Evolutionary conservation across 2,888 invertebrate species (phyloP).

Genomic region (Augochlorella aurata): DNA sequence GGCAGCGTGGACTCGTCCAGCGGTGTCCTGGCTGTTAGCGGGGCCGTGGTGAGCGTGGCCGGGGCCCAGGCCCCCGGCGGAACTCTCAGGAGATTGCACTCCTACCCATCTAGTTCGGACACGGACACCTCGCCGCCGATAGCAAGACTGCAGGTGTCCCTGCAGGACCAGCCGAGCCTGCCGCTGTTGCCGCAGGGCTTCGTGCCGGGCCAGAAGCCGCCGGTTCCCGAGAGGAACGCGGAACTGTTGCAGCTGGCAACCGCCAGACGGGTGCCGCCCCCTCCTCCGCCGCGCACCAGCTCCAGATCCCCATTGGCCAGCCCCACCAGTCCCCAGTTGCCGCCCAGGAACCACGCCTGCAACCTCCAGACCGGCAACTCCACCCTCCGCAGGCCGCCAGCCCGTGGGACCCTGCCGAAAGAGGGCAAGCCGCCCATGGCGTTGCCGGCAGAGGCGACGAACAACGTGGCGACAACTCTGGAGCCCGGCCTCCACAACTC

Average conservation of each 20-base stretch:
- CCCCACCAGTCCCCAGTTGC: slow-evolving; percentile 89
- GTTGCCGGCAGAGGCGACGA: slow-evolving; percentile 66
- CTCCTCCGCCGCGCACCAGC: slow-evolving; percentile 95
- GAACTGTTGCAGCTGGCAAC: slow-evolving; percentile 89
- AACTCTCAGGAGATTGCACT: slow-evolving; percentile 89
- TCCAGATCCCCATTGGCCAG: slow-evolving; percentile 94
- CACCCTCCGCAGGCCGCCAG: slow-evolving; percentile 61
- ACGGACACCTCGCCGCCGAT: slow-evolving; percentile 90
- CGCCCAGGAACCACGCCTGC: slow-evolving; percentile 83
- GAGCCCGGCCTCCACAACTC: slow-evolving; percentile 56
- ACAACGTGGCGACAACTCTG: slow-evolving; percentile 23
- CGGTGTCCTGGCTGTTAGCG: slow-evolving; percentile 69
- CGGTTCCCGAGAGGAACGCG: slow-evolving; percentile 91
- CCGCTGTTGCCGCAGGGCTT: slow-evolving; percentile 61
- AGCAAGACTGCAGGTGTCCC: slow-evolving; percentile 83
- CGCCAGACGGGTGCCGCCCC: slow-evolving; percentile 91
- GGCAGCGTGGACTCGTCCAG: slow-evolving; percentile 83
- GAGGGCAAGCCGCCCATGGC: slow-evolving; percentile 77
- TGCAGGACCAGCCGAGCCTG: slow-evolving; percentile 79
- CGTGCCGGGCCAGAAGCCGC: slow-evolving; percentile 84
- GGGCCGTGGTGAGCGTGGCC: slow-evolving; percentile 73
- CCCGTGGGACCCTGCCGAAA: slow-evolving; percentile 51
- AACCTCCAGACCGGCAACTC: slow-evolving; percentile 56
- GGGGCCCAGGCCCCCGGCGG: slow-evolving; percentile 72
- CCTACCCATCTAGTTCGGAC: slow-evolving; percentile 93